Percentiles rank a stretch among this genome's conserved stretches.
phyloP scores from a whole-genome alignment of 2,888 invertebrate genomes.

The Hanleya hanleyi region DNA sequence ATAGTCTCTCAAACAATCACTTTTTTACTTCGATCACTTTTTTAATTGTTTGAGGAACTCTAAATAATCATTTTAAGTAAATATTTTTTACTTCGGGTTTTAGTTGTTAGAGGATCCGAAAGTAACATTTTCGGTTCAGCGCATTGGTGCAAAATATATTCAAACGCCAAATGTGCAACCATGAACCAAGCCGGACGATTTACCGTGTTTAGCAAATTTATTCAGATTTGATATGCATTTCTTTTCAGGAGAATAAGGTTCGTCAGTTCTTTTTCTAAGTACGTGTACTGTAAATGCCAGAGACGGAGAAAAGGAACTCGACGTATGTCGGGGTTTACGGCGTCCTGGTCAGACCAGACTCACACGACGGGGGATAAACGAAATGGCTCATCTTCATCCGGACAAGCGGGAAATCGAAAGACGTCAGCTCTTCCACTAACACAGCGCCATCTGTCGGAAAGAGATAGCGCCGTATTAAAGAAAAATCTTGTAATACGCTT shows the following conservation, averaged over 20 bases:
- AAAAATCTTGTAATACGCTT: slow-evolving; percentile 7
- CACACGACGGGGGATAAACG: neutral
- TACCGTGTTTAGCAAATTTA: no score
- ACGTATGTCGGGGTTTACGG: neutral
- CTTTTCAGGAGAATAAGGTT: neutral
- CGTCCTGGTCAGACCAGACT: slow-evolving; percentile 6
- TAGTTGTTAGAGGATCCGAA: no score
- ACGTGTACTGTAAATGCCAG: neutral
- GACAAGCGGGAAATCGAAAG: neutral
- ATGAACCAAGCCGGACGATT: no score
- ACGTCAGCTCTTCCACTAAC: neutral
- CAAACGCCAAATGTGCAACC: no score
- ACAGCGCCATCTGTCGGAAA: slow-evolving; percentile 7
- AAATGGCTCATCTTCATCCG: neutral
- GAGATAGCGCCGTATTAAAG: slow-evolving; percentile 1
- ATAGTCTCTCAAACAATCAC: no score
- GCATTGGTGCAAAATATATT: no score
- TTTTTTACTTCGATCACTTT: no score
- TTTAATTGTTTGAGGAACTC: no score
- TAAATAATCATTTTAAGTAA: no score
- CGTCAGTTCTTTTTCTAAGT: slow-evolving; percentile 1
- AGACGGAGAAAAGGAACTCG: neutral
- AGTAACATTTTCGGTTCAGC: no score
- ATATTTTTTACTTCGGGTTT: no score
- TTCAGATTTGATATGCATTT: no score